These are phyloP conservation scores for Clytia hemisphaerica DNA, from an alignment of 30 jellyfish, hydroid and myxozoan species.

Conservation along the genomic window DNA sequence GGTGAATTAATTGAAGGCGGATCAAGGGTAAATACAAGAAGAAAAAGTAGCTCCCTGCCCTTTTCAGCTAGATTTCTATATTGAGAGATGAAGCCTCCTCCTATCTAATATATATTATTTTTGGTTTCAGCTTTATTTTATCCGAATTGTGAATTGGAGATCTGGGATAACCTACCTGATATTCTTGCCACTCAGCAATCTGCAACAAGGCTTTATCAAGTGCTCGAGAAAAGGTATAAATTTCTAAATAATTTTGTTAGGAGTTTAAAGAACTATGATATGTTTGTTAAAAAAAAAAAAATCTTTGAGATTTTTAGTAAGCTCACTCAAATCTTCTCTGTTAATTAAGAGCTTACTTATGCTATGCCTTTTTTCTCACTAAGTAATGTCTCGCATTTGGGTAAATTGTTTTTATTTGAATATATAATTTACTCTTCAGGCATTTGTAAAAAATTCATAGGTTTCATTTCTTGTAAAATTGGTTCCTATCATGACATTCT, in stretches of 20 bases:
- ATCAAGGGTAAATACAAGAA: background rate
- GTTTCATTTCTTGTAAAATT: too few species aligned
- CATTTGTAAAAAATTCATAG: too few species aligned
- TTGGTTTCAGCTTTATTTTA: conserved; percentile 48
- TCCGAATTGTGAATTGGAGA: conserved; percentile 54
- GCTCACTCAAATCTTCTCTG: too few species aligned
- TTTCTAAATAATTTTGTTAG: background rate
- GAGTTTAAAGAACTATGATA: too few species aligned
- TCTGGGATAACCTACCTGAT: conserved; percentile 57
- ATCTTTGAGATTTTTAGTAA: too few species aligned
- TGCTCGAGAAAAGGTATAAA: conserved; percentile 22
- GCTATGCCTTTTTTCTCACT: too few species aligned
- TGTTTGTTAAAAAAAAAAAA: too few species aligned
- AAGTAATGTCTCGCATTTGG: too few species aligned
- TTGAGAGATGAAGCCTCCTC: background rate
- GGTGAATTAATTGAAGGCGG: background rate
- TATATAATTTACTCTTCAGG: too few species aligned
- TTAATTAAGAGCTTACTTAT: too few species aligned
- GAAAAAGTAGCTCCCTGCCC: background rate
- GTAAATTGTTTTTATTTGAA: too few species aligned
- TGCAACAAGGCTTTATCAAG: conserved; percentile 43
- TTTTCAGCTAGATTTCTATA: background rate
- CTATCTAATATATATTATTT: background rate
- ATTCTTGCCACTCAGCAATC: conserved; percentile 52
- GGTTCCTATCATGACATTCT: too few species aligned